These are phyloP conservation scores for Lamprologus tigripictilis DNA, from an alignment of 2,113 vertebrate species.

Conservation along the genomic window DNA sequence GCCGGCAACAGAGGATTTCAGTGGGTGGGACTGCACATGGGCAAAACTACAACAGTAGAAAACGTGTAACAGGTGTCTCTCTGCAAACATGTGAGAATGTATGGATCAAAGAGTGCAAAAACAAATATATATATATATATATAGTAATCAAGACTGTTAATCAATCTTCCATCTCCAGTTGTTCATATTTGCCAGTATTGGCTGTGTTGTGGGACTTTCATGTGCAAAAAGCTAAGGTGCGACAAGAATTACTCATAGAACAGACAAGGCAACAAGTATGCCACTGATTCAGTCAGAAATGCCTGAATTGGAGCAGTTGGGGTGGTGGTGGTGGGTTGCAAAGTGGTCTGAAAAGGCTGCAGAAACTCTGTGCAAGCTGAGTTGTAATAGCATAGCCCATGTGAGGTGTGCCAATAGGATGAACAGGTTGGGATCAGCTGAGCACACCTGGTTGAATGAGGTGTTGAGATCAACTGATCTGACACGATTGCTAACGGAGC, in stretches of 20 bases:
- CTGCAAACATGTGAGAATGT: not conserved
- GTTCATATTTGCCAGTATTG: not conserved
- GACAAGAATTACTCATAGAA: not conserved
- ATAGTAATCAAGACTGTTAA: not conserved
- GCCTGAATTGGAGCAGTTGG: not conserved
- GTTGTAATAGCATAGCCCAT: not conserved
- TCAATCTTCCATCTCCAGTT: not conserved
- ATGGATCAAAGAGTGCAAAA: not conserved
- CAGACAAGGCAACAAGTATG: not conserved
- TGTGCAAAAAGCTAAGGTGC: not conserved
- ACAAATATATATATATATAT: not conserved
- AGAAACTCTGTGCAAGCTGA: not conserved
- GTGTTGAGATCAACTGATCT: not conserved
- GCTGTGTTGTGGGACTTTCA: not conserved
- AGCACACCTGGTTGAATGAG: not conserved
- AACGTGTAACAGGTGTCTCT: slow-evolving; percentile 10
- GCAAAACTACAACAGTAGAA: not conserved
- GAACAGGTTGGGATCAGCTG: not conserved
- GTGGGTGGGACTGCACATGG: slow-evolving; percentile 14
- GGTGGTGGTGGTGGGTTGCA: not conserved
- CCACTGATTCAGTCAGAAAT: not conserved
- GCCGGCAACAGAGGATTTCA: not conserved
- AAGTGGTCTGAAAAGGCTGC: not conserved
- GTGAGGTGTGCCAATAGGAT: not conserved
- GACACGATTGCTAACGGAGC: not conserved